phyloP scores from a whole-genome alignment of 2,888 invertebrate species.

The Oscheius sp. region DNA sequence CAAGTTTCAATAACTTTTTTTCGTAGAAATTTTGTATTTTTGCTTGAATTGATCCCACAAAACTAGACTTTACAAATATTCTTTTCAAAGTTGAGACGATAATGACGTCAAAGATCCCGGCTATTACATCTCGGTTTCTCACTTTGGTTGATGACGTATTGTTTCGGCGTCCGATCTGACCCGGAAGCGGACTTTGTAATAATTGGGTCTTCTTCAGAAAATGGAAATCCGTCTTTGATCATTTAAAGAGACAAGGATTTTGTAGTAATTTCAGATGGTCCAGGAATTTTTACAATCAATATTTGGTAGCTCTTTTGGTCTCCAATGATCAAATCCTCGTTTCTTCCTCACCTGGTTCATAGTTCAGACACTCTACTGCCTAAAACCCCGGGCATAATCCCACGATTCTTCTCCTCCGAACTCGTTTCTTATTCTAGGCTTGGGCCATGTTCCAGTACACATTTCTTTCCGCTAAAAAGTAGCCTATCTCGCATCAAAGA shows the following conservation, averaged over 20 bases:
- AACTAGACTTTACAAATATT: background rate
- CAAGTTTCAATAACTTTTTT: too few species aligned
- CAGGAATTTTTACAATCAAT: too few species aligned
- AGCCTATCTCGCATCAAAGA: background rate
- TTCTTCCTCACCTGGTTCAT: background rate
- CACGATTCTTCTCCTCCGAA: background rate
- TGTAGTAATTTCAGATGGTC: too few species aligned
- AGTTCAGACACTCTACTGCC: background rate
- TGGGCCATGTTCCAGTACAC: background rate
- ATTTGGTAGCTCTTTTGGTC: too few species aligned
- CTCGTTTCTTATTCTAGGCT: constrained; percentile 3
- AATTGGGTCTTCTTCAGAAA: background rate
- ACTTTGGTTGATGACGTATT: background rate
- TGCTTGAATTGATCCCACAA: background rate
- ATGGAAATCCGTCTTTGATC: background rate
- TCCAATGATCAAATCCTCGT: background rate
- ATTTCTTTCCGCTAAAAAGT: background rate
- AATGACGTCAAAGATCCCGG: constrained; percentile 13
- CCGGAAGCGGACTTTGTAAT: background rate
- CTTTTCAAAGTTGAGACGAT: background rate
- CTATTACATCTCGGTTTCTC: background rate
- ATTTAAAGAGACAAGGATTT: too few species aligned
- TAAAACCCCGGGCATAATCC: background rate
- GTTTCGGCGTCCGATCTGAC: background rate
- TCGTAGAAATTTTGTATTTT: too few species aligned